Base-by-base conservation (phyloP, 2,797 vertebrate genomes). In the Acipenser ruthenus region DNA sequence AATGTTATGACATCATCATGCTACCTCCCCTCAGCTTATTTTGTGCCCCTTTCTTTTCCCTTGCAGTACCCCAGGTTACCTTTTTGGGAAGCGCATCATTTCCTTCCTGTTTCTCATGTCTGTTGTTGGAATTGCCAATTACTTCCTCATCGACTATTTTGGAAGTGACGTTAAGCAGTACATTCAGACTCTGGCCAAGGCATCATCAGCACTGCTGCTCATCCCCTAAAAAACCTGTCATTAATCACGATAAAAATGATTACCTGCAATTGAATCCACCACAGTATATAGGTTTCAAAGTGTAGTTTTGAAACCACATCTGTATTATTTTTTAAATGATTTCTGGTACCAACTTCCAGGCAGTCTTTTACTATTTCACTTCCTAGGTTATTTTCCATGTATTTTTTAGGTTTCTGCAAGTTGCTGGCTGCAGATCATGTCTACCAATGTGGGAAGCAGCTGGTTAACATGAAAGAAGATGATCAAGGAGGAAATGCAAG, bases 71-170 rank as follows among this genome's bases (percentile, higher is more conserved):
- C 95, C 95, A 0, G 94, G 95, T 49, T 96, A 90, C 83, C 80
- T 97, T 73, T 96, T 97, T 71, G 96, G 95, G 69, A 99, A 98
- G 60, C 93, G 95, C 1, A 79, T 97, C 70, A 89, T 98, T 66
- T 73, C 78, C 69, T 99, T 98, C 81, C 87, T 97, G 77, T 81
- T 92, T 69, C 78, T 94, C 70, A 97, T 98, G 96, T 92, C 91
- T 53, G 4, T 93, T 0, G 90, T 96, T 60, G 96, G 96, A 11
- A 86, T 97, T 72, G 62, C 92, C 67, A 97, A 95, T 83, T 89
- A 93, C 79, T 88, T 93, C 78, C 84, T 97, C 70, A 6, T 77
- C 64, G 75, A 79, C 50, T 77, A 82, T 76, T 90, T 83, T 0
- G 87, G 91, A 77, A 91, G 84, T 66, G 86, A 96, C 82, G 93